Evolutionary conservation across 2,888 invertebrate genomes (phyloP), one percentile per base, ranked within the genome.

Genomic region (Drosophila koepferae): DNA sequence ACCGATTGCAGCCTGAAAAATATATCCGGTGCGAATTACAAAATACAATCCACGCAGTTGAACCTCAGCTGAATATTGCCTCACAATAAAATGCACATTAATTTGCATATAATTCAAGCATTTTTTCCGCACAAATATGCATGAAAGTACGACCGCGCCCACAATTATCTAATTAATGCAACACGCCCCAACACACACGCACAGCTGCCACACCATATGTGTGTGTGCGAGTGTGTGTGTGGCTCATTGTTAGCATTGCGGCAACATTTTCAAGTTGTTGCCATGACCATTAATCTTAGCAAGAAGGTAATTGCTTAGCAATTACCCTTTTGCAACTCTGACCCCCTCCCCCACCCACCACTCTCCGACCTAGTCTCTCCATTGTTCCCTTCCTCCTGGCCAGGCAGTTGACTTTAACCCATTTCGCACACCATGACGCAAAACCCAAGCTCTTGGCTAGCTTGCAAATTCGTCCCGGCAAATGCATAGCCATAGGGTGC

Each of bases 261-360:
- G 89, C 87, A 84, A 79, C 81, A 89, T 89, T 89, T 89, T 83
- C 89, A 84, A 84, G 89, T 84, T 86, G 83, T 89, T 87, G 89
- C 74, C 77, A 90, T 82, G 90, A 90, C 90, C 87, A 87, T 87
- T 87, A 87, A 87, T 87, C 87, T 90, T 87, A 63, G 84, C 89
- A 86, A 84, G 87, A 82, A 90, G 90, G 87, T 90, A 87, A 87
- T 87, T 87, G 87, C 87, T 90, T 82, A 82, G 89, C 87, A 87
- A 87, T 87, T 87, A 90, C 89, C 90, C 86, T 80, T 74, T 79
- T 68, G 74, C 81, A 77, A 67, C 73, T 55, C 34, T 36, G 20
- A 34, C 20, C 49, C 23, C 41, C 48, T 9, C 38, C 2, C 5
- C 14, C 5, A 0, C 5, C 38, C n/a, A n/a, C 41, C 34, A 3